A percentile compares a stretch with the other conserved stretches of the same genome.
phyloP scores from a whole-genome alignment of 1,140 invertebrate genomes.

The Saccostrea glomerata region DNA sequence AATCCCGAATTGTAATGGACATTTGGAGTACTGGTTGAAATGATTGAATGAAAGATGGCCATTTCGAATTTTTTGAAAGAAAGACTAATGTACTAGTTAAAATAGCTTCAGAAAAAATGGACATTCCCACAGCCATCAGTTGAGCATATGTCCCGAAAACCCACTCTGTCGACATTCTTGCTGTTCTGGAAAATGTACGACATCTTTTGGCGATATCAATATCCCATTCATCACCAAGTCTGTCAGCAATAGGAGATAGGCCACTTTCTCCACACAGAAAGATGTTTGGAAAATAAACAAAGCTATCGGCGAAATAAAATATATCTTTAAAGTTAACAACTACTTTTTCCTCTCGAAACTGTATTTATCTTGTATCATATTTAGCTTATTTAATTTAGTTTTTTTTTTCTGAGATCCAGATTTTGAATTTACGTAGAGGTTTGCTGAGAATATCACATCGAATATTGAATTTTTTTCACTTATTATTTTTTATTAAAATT shows the following conservation, averaged over 20 bases:
- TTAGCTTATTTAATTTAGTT: neutral
- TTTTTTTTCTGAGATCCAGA: neutral
- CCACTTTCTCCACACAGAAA: constrained; percentile 19
- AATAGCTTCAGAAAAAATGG: constrained; percentile 12
- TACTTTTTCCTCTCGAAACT: neutral
- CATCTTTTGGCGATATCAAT: constrained; percentile 42
- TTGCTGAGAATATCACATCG: neutral
- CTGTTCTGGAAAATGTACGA: constrained; percentile 40
- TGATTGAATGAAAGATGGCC: neutral
- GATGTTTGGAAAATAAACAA: constrained; percentile 26
- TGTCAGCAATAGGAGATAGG: constrained; percentile 25
- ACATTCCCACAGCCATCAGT: constrained; percentile 34
- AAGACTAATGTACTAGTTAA: neutral
- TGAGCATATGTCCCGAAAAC: constrained; percentile 18
- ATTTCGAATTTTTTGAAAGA: neutral
- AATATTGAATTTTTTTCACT: neutral
- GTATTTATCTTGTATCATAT: constrained; percentile 27
- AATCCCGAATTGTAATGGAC: neutral
- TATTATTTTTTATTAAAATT: neutral
- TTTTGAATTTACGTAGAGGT: neutral
- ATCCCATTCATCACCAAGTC: constrained; percentile 36
- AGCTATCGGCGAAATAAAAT: constrained; percentile 26
- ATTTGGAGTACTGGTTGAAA: neutral
- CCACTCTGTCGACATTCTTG: constrained; percentile 1
- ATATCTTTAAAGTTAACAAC: constrained; percentile 30